Conservation (phyloP, 2,888 invertebrate genomes). For the Caenorhabditis plicata region DNA sequence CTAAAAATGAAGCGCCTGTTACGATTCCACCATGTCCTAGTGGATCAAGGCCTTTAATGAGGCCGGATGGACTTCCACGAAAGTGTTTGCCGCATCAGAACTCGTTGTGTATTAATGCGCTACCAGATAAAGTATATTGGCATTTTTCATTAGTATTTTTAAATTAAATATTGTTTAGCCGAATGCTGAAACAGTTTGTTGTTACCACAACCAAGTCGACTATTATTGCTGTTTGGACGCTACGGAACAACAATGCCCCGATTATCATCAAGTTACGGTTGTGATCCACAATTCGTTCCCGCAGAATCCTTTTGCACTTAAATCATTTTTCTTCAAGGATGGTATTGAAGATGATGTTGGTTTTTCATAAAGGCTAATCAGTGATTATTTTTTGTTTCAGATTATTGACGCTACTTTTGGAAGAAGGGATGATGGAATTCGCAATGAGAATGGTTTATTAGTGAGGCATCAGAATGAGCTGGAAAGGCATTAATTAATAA, state of each 20-base stretch:
- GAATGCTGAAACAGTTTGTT: constrained; percentile 62
- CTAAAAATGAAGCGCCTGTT: constrained; percentile 13
- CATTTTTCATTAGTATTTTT: not conserved
- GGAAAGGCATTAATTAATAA: no score
- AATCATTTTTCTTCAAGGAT: constrained; percentile 62
- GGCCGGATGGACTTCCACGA: constrained; percentile 60
- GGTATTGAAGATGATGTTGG: constrained; percentile 54
- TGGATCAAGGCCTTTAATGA: constrained; percentile 44
- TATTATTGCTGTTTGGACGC: constrained; percentile 64
- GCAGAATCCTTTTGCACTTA: constrained; percentile 58
- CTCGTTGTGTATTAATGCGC: constrained; percentile 60
- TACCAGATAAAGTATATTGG: constrained; percentile 52
- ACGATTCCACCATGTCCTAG: constrained; percentile 43
- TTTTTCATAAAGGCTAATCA: not conserved
- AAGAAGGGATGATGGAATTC: constrained; percentile 28
- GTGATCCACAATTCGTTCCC: constrained; percentile 65
- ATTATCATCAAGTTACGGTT: constrained; percentile 63
- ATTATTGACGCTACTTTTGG: constrained; percentile 31
- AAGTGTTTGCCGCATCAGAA: constrained; percentile 65
- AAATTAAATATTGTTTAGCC: constrained; percentile 42
- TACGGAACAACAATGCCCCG: constrained; percentile 58
- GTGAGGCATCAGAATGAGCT: constrained; percentile 24
- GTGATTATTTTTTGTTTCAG: constrained; percentile 10
- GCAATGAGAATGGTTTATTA: constrained; percentile 40
- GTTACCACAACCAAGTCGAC: constrained; percentile 65